Conservation (phyloP, 2,888 invertebrate genomes). For the Penaeus monodon region DNA sequence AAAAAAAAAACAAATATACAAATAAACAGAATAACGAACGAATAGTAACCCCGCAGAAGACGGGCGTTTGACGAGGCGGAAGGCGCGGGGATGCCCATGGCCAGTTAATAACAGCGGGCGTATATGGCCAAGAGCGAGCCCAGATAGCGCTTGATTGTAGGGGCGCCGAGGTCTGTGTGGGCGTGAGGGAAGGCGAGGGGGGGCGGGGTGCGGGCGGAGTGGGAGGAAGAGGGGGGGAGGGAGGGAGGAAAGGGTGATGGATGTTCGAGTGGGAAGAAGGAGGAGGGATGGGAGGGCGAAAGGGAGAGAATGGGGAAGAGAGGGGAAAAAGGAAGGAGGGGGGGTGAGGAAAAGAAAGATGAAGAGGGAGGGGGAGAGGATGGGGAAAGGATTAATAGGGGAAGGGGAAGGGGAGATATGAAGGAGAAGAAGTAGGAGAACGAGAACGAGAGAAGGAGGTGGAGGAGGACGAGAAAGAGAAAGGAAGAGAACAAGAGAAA, state of each 20-base stretch:
- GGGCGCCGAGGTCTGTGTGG: not conserved
- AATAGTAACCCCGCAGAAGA: not conserved
- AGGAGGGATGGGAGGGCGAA: not conserved
- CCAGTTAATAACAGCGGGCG: not conserved
- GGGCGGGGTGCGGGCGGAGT: not conserved
- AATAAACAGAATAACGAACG: not conserved
- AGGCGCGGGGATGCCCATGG: not conserved
- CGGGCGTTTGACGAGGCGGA: not conserved
- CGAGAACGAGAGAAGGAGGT: not conserved
- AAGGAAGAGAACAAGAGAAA: not conserved
- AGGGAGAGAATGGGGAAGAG: not conserved
- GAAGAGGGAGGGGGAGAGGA: not conserved
- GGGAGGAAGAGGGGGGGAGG: not conserved
- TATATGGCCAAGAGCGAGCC: not conserved
- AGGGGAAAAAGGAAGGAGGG: not conserved
- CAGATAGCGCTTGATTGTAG: not conserved
- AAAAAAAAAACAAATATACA: not conserved
- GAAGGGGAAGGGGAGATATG: too few relatives aligned
- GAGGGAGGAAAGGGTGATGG: too few relatives aligned
- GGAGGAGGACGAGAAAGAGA: not conserved
- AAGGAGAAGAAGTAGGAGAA: not conserved
- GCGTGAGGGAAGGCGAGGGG: conserved; percentile 1
- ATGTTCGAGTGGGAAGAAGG: not conserved
- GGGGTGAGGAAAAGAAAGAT: not conserved
- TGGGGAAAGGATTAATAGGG: too few relatives aligned